Conservation (phyloP, 2,888 invertebrate genomes). For the Agrochola macilenta region DNA sequence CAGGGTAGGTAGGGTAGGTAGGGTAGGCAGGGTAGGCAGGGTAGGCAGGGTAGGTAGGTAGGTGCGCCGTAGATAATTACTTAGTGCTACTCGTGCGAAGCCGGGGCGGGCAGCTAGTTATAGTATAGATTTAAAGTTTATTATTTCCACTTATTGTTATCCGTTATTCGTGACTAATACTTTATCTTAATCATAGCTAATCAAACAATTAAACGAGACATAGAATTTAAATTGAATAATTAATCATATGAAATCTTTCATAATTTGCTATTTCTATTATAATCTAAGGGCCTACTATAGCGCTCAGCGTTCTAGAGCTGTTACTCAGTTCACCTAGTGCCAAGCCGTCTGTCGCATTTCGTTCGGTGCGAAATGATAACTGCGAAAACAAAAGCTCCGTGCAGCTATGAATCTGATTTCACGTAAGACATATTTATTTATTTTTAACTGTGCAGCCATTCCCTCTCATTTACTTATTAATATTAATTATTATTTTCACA, state of each 20-base stretch:
- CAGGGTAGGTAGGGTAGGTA: too few species aligned
- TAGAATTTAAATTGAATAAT: conserved; percentile 18
- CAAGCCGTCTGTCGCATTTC: background rate
- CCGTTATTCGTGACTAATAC: background rate
- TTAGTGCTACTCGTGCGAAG: too few species aligned
- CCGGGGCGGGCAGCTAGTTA: too few species aligned
- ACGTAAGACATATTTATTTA: conserved; percentile 4
- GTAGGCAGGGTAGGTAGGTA: too few species aligned
- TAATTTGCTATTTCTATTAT: background rate
- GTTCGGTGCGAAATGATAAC: background rate
- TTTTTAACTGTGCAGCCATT: background rate
- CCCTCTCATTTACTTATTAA: background rate
- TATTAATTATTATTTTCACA: too few species aligned
- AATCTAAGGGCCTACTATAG: background rate
- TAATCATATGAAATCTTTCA: background rate
- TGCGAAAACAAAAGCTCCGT: background rate
- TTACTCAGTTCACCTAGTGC: background rate
- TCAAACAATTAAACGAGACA: conserved; percentile 11
- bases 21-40: too few species aligned
- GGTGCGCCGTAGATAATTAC: too few species aligned
- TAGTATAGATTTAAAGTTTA: background rate
- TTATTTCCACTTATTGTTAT: background rate
- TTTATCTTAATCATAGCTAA: conserved; percentile 4
- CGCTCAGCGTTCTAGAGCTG: background rate
- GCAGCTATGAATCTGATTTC: background rate